Percentiles rank a stretch among this genome's conserved stretches.
Evolutionary conservation across 2,797 vertebrate genomes (phyloP).

Genomic region (Chrysocyon brachyurus): DNA sequence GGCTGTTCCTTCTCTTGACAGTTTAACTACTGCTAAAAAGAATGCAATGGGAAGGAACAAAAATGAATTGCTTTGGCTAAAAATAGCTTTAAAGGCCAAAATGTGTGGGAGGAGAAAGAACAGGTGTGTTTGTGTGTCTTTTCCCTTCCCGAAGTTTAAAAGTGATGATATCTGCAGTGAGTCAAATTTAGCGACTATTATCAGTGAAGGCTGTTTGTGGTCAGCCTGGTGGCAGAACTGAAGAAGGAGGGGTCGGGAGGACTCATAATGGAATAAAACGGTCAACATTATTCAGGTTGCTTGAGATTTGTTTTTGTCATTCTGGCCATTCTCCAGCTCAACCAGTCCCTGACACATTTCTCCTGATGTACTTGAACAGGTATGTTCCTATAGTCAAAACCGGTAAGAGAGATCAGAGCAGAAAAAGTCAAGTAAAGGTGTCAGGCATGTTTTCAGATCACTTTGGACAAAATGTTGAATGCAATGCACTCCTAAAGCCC

Average conservation of each 20-base stretch:
- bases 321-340: neutral
- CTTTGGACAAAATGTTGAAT: conserved; percentile 41
- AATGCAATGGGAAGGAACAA: neutral
- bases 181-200: neutral
- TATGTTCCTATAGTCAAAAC: neutral
- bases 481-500: conserved; percentile 19
- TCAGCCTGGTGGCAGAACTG: neutral
- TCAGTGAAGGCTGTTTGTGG: neutral
- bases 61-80: conserved; percentile 35
- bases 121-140: neutral
- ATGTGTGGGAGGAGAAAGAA: neutral
- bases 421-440: neutral
- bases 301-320: conserved; percentile 39
- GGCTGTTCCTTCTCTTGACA: neutral
- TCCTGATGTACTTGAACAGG: neutral
- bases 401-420: neutral
- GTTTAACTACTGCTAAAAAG: conserved; percentile 27
- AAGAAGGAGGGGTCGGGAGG: neutral
- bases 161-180: neutral
- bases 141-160: neutral
- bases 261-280: neutral
- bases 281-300: neutral
- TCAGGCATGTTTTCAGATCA: neutral
- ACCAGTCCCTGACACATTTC: neutral
- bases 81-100: conserved; percentile 46